Conservation (phyloP, 2,797 vertebrate genomes). For the Darevskia mixta region DNA sequence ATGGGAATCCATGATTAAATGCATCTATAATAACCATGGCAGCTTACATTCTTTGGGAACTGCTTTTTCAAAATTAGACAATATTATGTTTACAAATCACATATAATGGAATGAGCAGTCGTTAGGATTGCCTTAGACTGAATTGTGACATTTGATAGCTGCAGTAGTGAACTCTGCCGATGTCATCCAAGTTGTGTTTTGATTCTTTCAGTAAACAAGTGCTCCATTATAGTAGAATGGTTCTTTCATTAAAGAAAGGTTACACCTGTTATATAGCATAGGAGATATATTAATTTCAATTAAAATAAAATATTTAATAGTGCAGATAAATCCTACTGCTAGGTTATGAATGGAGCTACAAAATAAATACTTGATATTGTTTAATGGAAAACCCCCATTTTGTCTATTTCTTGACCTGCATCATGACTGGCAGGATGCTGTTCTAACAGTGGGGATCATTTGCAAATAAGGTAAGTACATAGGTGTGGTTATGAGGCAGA, state of each 20-base stretch:
- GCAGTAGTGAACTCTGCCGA: background rate
- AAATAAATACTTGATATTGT: background rate
- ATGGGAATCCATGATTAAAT: background rate
- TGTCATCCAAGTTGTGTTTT: background rate
- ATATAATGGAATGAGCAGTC: background rate
- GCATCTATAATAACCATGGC: background rate
- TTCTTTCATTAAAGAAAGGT: background rate
- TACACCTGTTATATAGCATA: background rate
- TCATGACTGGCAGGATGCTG: background rate
- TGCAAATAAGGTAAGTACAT: slow-evolving; percentile 7
- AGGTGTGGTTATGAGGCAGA: background rate
- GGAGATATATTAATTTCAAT: background rate
- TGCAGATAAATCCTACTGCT: background rate
- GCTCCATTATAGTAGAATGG: background rate
- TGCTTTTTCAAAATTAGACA: background rate
- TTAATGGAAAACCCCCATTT: background rate
- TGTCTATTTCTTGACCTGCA: slow-evolving; percentile 5
- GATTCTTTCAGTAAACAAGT: background rate
- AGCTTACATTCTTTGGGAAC: background rate
- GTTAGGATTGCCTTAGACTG: background rate
- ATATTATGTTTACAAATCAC: background rate
- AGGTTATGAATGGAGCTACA: background rate
- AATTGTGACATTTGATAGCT: background rate
- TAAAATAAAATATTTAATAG: background rate
- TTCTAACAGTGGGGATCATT: background rate